phyloP scores from a whole-genome alignment of 2,797 vertebrate species.

The Anolis apletophallus region DNA sequence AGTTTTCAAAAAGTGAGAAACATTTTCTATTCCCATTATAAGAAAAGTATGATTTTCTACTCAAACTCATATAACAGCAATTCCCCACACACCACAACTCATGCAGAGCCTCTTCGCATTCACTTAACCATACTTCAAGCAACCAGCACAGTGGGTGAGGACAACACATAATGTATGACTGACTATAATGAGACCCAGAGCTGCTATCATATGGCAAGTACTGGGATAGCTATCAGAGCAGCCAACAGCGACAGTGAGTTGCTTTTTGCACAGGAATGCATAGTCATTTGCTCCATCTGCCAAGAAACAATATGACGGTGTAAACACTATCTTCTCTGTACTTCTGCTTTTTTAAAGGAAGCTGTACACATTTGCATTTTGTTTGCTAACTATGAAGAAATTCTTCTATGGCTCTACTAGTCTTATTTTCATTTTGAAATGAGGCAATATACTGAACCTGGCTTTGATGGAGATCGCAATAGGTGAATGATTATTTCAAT shows the following conservation, averaged over 20 bases:
- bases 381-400: not conserved
- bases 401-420: conserved; percentile 7
- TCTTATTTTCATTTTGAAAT: conserved; percentile 8
- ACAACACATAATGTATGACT: not conserved
- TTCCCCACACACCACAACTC: not conserved
- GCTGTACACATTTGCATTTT: not conserved
- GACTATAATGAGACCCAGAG: not conserved
- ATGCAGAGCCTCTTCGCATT: not conserved
- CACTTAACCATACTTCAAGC: too few species aligned
- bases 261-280: not conserved
- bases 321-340: not conserved
- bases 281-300: not conserved
- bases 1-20: not conserved
- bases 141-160: not conserved
- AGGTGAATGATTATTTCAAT: not conserved
- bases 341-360: not conserved
- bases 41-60: not conserved
- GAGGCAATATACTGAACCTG: not conserved
- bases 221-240: not conserved
- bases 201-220: not conserved
- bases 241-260: not conserved
- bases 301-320: not conserved
- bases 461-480: not conserved
- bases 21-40: not conserved
- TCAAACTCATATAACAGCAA: not conserved